These are phyloP conservation scores for Tadarida brasiliensis DNA, from an alignment of 2,797 vertebrate genomes.

Conservation along the genomic window DNA sequence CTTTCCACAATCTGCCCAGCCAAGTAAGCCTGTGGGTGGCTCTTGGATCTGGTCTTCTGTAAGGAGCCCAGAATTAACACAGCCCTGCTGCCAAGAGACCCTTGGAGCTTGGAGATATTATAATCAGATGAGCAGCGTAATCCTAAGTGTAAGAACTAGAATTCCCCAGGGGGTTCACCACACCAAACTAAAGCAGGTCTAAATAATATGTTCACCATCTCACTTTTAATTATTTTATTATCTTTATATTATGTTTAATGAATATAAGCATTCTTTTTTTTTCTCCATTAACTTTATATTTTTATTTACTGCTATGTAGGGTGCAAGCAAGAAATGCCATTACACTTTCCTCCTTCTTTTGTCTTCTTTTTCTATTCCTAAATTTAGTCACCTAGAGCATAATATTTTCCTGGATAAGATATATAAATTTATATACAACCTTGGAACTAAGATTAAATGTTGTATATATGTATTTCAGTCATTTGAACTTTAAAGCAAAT, in stretches of 20 bases:
- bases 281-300: background rate
- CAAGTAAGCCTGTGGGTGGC: background rate
- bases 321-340: background rate
- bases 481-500: conserved; percentile 16
- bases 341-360: background rate
- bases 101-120: background rate
- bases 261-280: background rate
- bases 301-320: background rate
- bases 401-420: background rate
- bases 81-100: background rate
- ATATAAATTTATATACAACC: background rate
- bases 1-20: background rate
- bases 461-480: background rate
- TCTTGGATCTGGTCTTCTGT: background rate
- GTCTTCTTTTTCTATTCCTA: background rate
- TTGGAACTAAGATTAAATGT: background rate
- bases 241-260: background rate
- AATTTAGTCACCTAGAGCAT: background rate
- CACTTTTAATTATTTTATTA: background rate
- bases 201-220: background rate
- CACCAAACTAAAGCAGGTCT: background rate
- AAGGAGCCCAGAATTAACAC: background rate
- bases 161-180: background rate
- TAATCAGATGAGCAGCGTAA: background rate
- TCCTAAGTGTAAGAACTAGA: background rate